Conservation (phyloP, 2,888 invertebrate species). For the Amphimallon solstitiale region DNA sequence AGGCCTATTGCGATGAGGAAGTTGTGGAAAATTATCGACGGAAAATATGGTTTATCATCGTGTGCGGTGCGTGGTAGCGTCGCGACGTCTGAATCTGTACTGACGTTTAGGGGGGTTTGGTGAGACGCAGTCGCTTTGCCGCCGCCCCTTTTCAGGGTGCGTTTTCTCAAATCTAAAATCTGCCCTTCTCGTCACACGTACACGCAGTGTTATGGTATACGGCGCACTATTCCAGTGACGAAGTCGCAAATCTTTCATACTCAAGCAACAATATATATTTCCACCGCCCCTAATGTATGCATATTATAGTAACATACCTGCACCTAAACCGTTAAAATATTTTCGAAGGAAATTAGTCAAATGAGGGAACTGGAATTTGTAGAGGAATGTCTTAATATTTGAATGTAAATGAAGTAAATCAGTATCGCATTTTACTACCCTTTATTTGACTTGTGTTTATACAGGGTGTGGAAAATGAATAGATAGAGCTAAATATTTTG, state of each 20-base stretch:
- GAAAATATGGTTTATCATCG: not conserved
- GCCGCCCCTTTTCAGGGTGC: conserved; percentile 39
- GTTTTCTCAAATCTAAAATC: conserved; percentile 15
- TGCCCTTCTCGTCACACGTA: not conserved
- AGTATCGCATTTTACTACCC: too few species aligned
- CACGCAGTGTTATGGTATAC: not conserved
- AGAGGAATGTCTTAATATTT: too few species aligned
- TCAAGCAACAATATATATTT: not conserved
- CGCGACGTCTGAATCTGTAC: conserved; percentile 44
- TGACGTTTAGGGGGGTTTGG: conserved; percentile 40
- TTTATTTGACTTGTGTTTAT: too few species aligned
- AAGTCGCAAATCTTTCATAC: not conserved
- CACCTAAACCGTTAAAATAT: too few species aligned
- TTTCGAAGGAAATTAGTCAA: too few species aligned
- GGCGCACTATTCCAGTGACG: not conserved
- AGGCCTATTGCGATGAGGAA: too few species aligned
- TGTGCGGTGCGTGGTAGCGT: conserved; percentile 38
- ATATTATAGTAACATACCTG: too few species aligned
- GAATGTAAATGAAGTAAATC: too few species aligned
- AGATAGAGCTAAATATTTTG: too few species aligned
- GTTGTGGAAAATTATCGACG: conserved; percentile 9
- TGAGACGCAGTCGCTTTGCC: conserved; percentile 43
- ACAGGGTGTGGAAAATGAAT: too few species aligned
- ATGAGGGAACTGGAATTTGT: too few species aligned
- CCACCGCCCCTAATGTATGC: too few species aligned